phyloP scores from a whole-genome alignment of 2,113 vertebrate species.

The Psilopogon haemacephalus region DNA sequence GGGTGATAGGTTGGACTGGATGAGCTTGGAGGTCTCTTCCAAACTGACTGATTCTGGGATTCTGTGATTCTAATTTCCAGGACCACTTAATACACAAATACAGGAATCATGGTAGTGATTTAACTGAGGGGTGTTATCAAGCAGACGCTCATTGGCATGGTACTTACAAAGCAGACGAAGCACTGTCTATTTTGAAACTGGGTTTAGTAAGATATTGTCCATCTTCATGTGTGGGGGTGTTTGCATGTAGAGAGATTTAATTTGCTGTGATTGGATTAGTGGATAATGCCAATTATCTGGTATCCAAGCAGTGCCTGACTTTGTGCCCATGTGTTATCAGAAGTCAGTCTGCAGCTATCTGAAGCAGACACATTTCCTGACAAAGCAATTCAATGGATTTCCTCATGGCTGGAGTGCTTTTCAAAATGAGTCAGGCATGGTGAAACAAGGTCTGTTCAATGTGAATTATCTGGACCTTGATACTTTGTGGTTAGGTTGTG shows the following conservation, averaged over 20 bases:
- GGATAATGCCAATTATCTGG: neutral
- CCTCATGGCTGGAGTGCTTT: neutral
- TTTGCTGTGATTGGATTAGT: neutral
- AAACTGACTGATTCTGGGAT: too few species aligned
- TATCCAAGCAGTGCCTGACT: neutral
- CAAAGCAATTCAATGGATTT: neutral
- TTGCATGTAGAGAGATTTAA: neutral
- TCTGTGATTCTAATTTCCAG: too few species aligned
- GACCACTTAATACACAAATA: neutral
- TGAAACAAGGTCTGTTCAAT: neutral
- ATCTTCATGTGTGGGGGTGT: neutral
- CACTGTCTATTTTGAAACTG: neutral
- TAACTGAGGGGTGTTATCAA: neutral
- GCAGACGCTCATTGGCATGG: neutral
- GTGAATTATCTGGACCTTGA: rapidly evolving
- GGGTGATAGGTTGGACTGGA: too few species aligned
- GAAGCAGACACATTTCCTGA: neutral
- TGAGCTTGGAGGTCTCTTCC: too few species aligned
- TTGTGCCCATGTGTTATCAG: neutral
- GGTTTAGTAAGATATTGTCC: neutral
- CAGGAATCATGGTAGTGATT: neutral
- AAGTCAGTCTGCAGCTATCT: neutral
- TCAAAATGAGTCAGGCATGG: neutral
- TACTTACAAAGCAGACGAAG: neutral
- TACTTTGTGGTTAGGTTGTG: neutral